Evolutionary conservation across 2,797 vertebrate species (phyloP).

Genomic region (Graptemys geographica): DNA sequence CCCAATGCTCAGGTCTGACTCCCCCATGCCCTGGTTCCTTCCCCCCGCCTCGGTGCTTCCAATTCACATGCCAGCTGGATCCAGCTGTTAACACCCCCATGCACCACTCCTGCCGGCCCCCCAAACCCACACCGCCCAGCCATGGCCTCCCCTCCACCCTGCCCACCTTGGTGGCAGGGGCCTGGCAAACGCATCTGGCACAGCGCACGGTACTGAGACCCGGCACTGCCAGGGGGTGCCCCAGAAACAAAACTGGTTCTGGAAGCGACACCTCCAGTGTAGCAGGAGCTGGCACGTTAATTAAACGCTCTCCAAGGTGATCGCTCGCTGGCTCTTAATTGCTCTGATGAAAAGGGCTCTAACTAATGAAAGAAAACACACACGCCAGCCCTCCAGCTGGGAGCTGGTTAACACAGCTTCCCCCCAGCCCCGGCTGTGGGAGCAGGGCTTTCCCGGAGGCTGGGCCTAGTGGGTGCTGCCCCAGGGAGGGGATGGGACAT

Average conservation of each 20-base stretch:
- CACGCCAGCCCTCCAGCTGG: neutral
- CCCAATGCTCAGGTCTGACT: too few species aligned
- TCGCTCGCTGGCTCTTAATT: conserved; percentile 63
- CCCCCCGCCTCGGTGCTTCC: too few species aligned
- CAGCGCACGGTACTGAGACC: accelerated
- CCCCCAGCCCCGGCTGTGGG: neutral
- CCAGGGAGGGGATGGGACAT: neutral
- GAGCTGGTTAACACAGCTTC: neutral
- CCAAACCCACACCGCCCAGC: neutral
- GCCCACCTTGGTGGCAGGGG: neutral
- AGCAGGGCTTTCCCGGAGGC: neutral
- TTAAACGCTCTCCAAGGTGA: neutral
- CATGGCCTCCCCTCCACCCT: neutral
- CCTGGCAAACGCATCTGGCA: neutral
- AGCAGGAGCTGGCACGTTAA: neutral
- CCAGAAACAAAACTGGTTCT: neutral
- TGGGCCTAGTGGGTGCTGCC: neutral
- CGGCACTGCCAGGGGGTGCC: neutral
- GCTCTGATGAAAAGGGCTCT: conserved; percentile 77
- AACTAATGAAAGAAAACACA: conserved; percentile 66
- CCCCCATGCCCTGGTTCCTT: neutral
- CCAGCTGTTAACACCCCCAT: neutral
- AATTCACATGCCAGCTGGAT: neutral
- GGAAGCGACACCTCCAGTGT: neutral
- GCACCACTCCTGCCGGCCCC: neutral